Conservation (phyloP, 2,888 invertebrate species). For the Sturmia bella region DNA sequence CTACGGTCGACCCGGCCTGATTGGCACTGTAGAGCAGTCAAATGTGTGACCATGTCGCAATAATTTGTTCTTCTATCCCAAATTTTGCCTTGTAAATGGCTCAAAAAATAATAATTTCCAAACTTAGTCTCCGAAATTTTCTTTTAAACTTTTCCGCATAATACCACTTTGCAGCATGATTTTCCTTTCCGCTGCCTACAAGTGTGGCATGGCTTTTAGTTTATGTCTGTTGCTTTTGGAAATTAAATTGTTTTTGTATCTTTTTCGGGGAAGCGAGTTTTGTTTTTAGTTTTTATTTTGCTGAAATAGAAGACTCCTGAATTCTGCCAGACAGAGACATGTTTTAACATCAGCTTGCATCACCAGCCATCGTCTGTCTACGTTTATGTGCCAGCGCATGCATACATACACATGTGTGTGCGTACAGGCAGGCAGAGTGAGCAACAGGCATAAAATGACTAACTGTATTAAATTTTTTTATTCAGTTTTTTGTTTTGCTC, state of each 20-base stretch:
- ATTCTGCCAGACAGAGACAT: constrained; percentile 8
- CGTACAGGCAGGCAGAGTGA: constrained; percentile 1
- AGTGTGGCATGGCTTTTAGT: constrained; percentile 48
- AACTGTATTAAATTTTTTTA: constrained; percentile 24
- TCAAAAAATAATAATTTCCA: no score
- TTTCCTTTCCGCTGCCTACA: not conserved
- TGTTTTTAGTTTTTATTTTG: not conserved
- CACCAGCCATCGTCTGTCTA: constrained; percentile 26
- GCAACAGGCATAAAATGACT: constrained; percentile 60
- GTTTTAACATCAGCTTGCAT: constrained; percentile 16
- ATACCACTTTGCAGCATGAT: constrained; percentile 35
- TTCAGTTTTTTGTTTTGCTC: constrained; percentile 4
- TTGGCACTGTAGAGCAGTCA: no score
- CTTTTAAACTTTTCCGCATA: not conserved
- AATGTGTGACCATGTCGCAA: no score
- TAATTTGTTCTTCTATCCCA: no score
- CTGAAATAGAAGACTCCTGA: constrained; percentile 5
- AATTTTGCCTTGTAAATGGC: no score
- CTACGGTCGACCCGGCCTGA: no score
- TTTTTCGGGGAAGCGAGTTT: constrained; percentile 14
- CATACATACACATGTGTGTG: constrained; percentile 21
- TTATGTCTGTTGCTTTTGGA: constrained; percentile 56
- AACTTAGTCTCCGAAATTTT: no score
- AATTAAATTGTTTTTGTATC: constrained; percentile 38
- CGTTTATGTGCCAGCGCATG: constrained; percentile 8